These are phyloP conservation scores for Anolis apletophallus DNA, from an alignment of 2,797 vertebrate genomes.

Conservation along the genomic window DNA sequence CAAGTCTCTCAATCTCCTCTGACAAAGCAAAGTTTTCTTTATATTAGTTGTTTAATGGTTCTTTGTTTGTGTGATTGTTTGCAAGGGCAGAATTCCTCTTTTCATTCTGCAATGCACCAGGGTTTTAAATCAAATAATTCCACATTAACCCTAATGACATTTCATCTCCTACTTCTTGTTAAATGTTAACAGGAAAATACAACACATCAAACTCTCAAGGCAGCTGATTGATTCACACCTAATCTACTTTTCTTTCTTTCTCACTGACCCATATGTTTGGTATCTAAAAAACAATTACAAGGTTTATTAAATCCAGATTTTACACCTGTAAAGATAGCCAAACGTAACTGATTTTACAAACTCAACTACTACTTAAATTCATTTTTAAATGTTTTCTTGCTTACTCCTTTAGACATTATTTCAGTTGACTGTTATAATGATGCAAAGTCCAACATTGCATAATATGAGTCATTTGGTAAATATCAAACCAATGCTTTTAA, in stretches of 20 bases:
- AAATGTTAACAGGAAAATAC: constrained; percentile 54
- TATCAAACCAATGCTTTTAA: constrained; percentile 13
- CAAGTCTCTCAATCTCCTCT: constrained; percentile 17
- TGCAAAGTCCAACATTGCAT: neutral
- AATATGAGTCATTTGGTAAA: neutral
- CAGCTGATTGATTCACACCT: constrained; percentile 48
- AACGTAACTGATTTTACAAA: constrained; percentile 26
- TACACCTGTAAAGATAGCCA: constrained; percentile 37
- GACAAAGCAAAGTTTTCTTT: constrained; percentile 11
- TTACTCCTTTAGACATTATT: neutral
- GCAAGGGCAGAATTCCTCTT: constrained; percentile 2
- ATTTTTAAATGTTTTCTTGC: constrained; percentile 24
- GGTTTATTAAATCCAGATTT: constrained; percentile 58
- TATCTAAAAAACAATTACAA: constrained; percentile 65
- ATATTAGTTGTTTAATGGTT: neutral
- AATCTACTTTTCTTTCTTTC: constrained; percentile 43
- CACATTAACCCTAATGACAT: constrained; percentile 46
- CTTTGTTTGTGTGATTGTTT: constrained; percentile 37
- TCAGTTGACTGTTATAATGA: neutral
- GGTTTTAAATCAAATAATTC: constrained; percentile 53
- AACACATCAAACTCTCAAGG: constrained; percentile 44
- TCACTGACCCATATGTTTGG: constrained; percentile 57
- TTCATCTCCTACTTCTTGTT: constrained; percentile 46
- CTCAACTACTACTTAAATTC: constrained; percentile 6
- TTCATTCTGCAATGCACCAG: constrained; percentile 26